phyloP scores from a whole-genome alignment of 2,797 vertebrate genomes.

The Rhabdophis nuchalis region DNA sequence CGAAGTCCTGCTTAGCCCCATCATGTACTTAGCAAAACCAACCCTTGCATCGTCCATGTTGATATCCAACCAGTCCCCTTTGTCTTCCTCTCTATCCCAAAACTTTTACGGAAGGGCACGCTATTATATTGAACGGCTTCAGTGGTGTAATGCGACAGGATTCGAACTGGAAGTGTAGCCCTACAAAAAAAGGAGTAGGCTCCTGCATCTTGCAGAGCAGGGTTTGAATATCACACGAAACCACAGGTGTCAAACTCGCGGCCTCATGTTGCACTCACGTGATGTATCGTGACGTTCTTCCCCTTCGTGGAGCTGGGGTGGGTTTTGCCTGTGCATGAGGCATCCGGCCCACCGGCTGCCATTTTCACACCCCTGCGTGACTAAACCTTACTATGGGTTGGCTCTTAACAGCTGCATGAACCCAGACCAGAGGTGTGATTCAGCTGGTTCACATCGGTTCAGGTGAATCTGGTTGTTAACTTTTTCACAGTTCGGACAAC shows the following conservation, averaged over 20 bases:
- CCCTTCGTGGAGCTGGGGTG: too few species aligned
- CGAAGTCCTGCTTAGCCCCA: background rate
- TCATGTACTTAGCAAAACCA: conserved; percentile 1
- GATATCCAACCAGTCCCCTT: background rate
- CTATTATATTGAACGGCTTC: background rate
- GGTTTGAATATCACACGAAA: background rate
- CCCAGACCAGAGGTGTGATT: background rate
- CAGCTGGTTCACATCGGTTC: too few species aligned
- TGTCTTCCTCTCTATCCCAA: background rate
- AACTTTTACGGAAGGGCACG: background rate
- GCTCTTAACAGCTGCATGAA: background rate
- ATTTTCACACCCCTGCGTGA: too few species aligned
- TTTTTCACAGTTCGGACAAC: too few species aligned
- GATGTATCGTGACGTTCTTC: too few species aligned
- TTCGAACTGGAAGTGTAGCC: background rate
- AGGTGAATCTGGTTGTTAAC: too few species aligned
- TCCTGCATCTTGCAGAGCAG: background rate
- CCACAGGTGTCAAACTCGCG: background rate
- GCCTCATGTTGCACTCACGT: too few species aligned
- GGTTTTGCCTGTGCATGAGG: too few species aligned
- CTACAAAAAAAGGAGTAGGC: background rate
- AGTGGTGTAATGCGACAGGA: background rate
- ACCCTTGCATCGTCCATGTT: background rate
- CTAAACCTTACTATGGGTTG: background rate
- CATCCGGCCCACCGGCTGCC: too few species aligned